phyloP scores from a whole-genome alignment of 2,113 vertebrate species.

The Eolophus roseicapilla region DNA sequence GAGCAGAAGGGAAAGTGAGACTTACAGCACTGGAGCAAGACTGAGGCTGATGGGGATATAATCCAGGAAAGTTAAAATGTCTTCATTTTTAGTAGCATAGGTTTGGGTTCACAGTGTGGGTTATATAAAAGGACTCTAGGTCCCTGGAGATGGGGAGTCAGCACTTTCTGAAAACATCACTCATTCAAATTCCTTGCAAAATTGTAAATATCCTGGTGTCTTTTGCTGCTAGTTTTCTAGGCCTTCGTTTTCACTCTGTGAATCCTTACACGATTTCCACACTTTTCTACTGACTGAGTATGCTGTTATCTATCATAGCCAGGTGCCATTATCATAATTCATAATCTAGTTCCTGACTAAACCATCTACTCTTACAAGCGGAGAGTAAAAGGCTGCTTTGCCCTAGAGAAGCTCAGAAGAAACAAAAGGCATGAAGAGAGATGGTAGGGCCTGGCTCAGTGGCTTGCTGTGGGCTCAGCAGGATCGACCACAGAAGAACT shows the following conservation, averaged over 20 bases:
- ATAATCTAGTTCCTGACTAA: background rate
- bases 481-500: fast-evolving
- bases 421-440: background rate
- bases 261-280: background rate
- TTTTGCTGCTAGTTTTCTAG: background rate
- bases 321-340: background rate
- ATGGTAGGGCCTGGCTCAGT: background rate
- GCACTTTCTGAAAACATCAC: background rate
- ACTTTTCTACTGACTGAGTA: background rate
- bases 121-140: background rate
- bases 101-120: background rate
- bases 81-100: background rate
- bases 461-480: background rate
- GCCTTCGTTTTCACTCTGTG: background rate
- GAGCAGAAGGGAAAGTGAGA: background rate
- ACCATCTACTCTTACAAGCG: background rate
- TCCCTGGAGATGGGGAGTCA: background rate
- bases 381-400: background rate
- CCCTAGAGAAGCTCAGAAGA: background rate
- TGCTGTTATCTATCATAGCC: background rate
- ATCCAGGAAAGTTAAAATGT: background rate
- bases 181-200: background rate
- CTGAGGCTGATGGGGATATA: background rate
- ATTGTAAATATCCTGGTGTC: background rate
- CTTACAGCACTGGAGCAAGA: background rate